Percentiles rank a stretch among this genome's conserved stretches.
These are phyloP conservation scores for Parnassius glacialis DNA, from an alignment of 2,888 invertebrate species.

Conservation along the genomic window DNA sequence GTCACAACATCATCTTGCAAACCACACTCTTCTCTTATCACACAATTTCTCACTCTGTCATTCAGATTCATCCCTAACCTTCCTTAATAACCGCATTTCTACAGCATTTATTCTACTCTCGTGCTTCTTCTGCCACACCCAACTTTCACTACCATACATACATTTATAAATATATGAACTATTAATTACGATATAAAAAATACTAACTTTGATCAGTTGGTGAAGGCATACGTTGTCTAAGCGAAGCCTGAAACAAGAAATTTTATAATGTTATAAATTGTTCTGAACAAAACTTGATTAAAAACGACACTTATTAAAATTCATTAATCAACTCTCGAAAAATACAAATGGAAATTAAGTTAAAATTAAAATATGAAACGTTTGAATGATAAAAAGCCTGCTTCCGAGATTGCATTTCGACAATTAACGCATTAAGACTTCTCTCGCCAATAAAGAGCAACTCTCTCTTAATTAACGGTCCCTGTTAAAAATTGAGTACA, in stretches of 20 bases:
- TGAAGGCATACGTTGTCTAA: constrained; percentile 69
- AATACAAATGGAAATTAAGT: constrained; percentile 40
- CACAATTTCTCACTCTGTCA: no score
- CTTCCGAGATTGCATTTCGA: constrained; percentile 77
- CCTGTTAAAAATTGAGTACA: constrained; percentile 81
- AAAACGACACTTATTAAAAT: constrained; percentile 47
- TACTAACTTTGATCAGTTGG: constrained; percentile 70
- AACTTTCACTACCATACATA: no score
- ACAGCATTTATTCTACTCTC: no score
- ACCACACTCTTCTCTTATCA: no score
- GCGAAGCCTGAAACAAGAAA: constrained; percentile 70
- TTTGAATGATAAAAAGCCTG: constrained; percentile 72
- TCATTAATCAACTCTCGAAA: constrained; percentile 52
- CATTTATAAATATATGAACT: no score
- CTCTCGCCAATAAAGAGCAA: constrained; percentile 75
- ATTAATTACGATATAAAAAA: background rate
- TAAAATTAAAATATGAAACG: constrained; percentile 73
- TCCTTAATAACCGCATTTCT: no score
- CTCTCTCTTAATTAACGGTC: constrained; percentile 76
- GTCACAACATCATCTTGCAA: no score
- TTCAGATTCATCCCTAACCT: no score
- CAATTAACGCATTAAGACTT: constrained; percentile 80
- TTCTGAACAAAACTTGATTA: constrained; percentile 29
- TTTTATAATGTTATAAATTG: constrained; percentile 23
- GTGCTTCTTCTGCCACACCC: no score